Conservation (phyloP, 2,888 invertebrate species). For the Napeogenes sylphis region DNA sequence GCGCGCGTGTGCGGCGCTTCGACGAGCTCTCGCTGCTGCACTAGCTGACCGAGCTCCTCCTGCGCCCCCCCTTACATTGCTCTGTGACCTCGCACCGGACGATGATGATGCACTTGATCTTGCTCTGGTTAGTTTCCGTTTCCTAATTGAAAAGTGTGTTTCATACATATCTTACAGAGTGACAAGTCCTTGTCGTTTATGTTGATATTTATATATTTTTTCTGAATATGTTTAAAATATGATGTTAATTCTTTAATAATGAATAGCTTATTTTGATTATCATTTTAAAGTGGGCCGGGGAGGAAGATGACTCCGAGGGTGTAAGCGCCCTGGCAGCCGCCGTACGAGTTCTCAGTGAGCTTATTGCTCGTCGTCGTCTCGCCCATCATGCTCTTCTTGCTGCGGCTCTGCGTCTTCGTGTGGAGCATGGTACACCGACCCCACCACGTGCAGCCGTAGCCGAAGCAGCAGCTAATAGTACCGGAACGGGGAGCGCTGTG, state of each 20-base stretch:
- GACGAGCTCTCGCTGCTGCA: conserved; percentile 83
- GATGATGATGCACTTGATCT: conserved; percentile 91
- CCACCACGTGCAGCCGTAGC: conserved; percentile 77
- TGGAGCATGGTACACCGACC: conserved; percentile 40
- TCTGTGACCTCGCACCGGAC: conserved; percentile 89
- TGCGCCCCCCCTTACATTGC: conserved; percentile 76
- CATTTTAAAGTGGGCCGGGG: conserved; percentile 59
- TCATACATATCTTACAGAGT: not conserved
- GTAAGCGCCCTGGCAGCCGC: conserved; percentile 51
- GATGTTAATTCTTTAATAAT: not conserved
- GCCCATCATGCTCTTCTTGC: conserved; percentile 62
- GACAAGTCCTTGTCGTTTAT: too few species aligned
- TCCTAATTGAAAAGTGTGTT: not conserved
- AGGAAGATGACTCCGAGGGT: conserved; percentile 53
- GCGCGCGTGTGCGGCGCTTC: conserved; percentile 85
- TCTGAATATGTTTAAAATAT: too few species aligned
- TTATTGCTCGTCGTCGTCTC: conserved; percentile 61
- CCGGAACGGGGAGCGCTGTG: conserved; percentile 41
- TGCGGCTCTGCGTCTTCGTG: conserved; percentile 60
- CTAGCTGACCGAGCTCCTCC: conserved; percentile 72
- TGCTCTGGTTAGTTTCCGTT: conserved; percentile 82
- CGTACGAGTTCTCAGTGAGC: conserved; percentile 60
- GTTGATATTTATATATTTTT: not conserved
- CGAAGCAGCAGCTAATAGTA: conserved; percentile 81
- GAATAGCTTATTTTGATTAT: not conserved